Conservation (phyloP, 2,113 vertebrate species). For the Puntigrus tetrazona region DNA sequence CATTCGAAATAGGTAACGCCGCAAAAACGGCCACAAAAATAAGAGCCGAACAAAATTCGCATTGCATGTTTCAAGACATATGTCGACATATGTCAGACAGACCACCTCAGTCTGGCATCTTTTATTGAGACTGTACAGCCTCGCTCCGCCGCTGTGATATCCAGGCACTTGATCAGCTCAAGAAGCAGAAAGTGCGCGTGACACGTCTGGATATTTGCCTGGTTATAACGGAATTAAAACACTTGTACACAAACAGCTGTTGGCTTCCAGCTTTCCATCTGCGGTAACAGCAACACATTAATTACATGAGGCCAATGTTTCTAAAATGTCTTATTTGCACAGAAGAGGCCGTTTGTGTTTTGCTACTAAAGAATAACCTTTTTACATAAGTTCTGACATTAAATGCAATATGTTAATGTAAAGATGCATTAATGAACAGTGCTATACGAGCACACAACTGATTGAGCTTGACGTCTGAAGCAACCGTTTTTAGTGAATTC, state of each 20-base stretch:
- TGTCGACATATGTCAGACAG: too few relatives aligned
- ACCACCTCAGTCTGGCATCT: background rate
- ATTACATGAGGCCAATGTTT: background rate
- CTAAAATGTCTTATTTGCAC: background rate
- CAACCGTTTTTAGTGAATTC: conserved; percentile 1
- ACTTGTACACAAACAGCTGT: background rate
- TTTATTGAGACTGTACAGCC: background rate
- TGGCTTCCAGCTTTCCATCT: background rate
- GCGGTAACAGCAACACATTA: background rate
- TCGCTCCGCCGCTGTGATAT: background rate
- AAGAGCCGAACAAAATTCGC: background rate
- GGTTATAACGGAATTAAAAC: background rate
- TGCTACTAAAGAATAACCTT: background rate
- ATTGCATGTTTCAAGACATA: background rate
- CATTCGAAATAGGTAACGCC: background rate
- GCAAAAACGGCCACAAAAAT: background rate
- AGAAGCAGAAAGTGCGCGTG: background rate
- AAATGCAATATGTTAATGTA: background rate
- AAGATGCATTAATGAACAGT: background rate
- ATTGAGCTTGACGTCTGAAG: background rate
- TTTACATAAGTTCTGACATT: background rate
- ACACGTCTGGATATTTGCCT: background rate
- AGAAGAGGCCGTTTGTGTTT: background rate
- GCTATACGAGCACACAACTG: background rate
- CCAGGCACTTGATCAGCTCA: background rate